Evolutionary conservation across 2,797 vertebrate species (phyloP), one percentile per base, ranked within the genome.

Genomic region (Sciurus vulgaris): DNA sequence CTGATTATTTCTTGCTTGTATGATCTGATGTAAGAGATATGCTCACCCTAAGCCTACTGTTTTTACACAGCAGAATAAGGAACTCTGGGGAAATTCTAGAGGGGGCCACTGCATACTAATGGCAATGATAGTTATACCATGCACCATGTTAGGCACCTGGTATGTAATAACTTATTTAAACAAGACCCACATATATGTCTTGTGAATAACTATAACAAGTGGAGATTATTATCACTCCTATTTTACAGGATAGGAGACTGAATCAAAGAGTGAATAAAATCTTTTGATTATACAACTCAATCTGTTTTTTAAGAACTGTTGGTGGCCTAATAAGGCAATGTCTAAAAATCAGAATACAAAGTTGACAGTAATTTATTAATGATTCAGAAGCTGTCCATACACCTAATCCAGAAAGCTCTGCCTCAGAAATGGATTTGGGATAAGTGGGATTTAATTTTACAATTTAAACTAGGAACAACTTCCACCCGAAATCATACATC

Each of bases 401-500:
- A 81, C 10, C 51, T 38, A 76, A 70, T 18, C 51, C 49, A 90
- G 61, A 79, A 51, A 51, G 44, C 73, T 86, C 49, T 78, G 78
- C 12, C 15, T 91, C 79, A 47, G 73, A 90, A 91, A 65, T 85
- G 30, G 51, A 86, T 88, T 87, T 88, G 88, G 59, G 70, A 79
- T 97, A 78, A 89, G 91, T 97, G 79, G 78, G 85, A 84, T 93
- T 98, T 97, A 97, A 96, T 96, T 76, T 17, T 92, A 88, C 13
- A 47, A 88, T 89, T 97, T 78, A 97, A 94, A 86, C 59, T 54
- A 96, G 54, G 35, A 91, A 89, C 63, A 93, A 69, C 18, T 38
- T 91, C 22, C 38, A 67, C 9, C n/a, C 24, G 44, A 85, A 96
- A 94, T 89, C 13, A 77, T 84, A 49, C 61, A 59, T 86, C 74